Conservation (phyloP, 64 coral and sea anemone species). For the Astreopora myriophthalma region DNA sequence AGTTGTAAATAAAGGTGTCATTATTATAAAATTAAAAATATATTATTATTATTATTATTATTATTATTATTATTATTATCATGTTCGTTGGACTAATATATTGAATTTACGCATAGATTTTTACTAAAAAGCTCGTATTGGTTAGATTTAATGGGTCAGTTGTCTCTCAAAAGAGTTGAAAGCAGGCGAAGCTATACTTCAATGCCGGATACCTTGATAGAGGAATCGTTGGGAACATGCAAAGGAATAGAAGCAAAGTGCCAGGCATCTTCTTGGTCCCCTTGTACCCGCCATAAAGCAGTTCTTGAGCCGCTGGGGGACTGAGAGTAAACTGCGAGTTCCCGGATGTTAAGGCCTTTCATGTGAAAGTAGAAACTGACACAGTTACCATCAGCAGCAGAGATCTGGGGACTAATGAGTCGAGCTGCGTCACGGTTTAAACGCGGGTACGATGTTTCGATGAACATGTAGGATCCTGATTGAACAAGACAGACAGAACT, state of each 20-base stretch:
- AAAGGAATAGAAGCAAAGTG: conserved; percentile 15
- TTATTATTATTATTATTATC: too few species aligned
- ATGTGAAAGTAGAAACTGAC: conserved; percentile 80
- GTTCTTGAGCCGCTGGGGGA: conserved; percentile 37
- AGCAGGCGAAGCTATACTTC: too few species aligned
- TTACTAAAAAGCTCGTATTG: too few species aligned
- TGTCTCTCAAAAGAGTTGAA: too few species aligned
- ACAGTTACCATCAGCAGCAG: conserved; percentile 50
- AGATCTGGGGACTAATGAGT: conserved; percentile 70
- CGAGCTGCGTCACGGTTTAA: conserved; percentile 79
- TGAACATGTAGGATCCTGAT: conserved; percentile 82
- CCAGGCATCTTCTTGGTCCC: conserved; percentile 49
- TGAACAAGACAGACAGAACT: not conserved
- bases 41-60: too few species aligned
- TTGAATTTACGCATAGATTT: too few species aligned
- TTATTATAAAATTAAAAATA: too few species aligned
- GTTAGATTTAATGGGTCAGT: too few species aligned
- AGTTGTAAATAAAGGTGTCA: too few species aligned
- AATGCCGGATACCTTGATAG: conserved; percentile 39
- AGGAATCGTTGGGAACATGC: not conserved
- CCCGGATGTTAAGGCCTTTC: conserved; percentile 68
- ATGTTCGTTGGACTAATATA: too few species aligned
- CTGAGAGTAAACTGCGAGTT: conserved; percentile 72
- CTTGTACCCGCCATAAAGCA: conserved; percentile 52
- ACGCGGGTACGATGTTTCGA: conserved; percentile 91